phyloP scores from a whole-genome alignment of 2,888 invertebrate genomes.

The Rosalia funebris region DNA sequence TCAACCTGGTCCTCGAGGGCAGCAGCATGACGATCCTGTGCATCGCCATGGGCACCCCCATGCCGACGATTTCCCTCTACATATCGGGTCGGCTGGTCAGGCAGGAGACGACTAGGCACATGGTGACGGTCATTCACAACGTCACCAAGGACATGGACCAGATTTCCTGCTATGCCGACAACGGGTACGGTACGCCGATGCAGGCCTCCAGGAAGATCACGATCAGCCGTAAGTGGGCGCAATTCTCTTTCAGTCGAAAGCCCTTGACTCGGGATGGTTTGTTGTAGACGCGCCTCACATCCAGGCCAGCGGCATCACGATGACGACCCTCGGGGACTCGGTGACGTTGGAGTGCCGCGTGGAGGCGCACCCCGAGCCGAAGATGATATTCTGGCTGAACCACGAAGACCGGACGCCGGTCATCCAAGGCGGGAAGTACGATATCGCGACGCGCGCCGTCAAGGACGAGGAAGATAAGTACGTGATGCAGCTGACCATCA shows the following conservation, averaged over 20 bases:
- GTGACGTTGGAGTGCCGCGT: conserved; percentile 82
- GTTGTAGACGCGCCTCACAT: conserved; percentile 78
- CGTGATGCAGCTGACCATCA: conserved; percentile 79
- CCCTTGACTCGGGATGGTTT: background rate
- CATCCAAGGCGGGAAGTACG: conserved; percentile 80
- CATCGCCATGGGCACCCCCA: conserved; percentile 86
- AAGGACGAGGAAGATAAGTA: conserved; percentile 76
- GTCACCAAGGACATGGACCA: conserved; percentile 87
- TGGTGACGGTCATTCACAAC: conserved; percentile 88
- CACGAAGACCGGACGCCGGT: conserved; percentile 78
- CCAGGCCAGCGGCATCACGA: conserved; percentile 80
- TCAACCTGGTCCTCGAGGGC: conserved; percentile 84
- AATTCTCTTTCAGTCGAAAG: conserved; percentile 7
- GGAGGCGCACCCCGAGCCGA: conserved; percentile 81
- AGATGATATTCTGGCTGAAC: conserved; percentile 85
- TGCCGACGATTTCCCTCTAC: conserved; percentile 85
- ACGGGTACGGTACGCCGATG: conserved; percentile 88
- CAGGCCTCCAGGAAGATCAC: conserved; percentile 83
- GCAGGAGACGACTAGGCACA: conserved; percentile 83
- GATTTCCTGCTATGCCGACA: conserved; percentile 88
- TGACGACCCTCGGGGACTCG: conserved; percentile 79
- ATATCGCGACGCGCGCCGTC: conserved; percentile 70
- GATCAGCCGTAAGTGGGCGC: conserved; percentile 83
- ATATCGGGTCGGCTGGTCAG: conserved; percentile 82
- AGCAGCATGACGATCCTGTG: conserved; percentile 88